Evolutionary conservation across 2,113 vertebrate genomes (phyloP), one percentile per base, ranked within the genome.

Genomic region (Anseranas semipalmata): DNA sequence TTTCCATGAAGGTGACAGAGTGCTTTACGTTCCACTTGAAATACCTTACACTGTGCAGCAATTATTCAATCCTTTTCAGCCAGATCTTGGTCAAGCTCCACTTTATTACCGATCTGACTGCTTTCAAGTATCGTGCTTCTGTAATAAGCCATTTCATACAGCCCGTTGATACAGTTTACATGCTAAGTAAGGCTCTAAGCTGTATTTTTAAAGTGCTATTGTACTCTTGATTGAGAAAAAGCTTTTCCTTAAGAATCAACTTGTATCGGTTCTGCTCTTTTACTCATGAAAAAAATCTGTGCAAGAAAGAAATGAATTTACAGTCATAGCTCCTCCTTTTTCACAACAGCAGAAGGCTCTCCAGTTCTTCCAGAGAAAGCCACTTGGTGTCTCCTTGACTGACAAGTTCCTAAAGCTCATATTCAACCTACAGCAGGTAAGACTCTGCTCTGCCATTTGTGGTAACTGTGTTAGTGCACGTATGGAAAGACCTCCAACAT

Each of bases 1-100:
- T 83, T 95, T 74, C 83, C 79, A 74, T 25, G 78, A 84, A 93
- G 46, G 60, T 91, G 56, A 85, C 89, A 60, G 30, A 77, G 33
- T 43, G 50, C 72, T 55, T 56, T 35, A 85, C 0, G 11, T 81
- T 94, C 52, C 79, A 81, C 79, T 88, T 75, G 72, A 90, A 94
- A 80, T 73, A 62, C 50, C 63, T 70, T 16, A 83, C 53, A 77
- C 15, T 7, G 9, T 65, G 24, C 55, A 71, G 53, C 62, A 85
- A 92, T 43, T 89, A 85, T 22, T 94, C 41, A 58, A 18, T 50
- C 90, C 33, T 85, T 95, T 87, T 81, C 33, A 87, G 41, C 35
- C 58, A 65, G 15, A 90, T 84, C 39, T 87, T 94, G 63, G 62
- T 68, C 85, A 62, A 73, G 55, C 30, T 74, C 59, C 20, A 46